Evolutionary conservation across 2,888 invertebrate species (phyloP), one percentile per base, ranked within the genome.

Genomic region (Andrena dorsata): DNA sequence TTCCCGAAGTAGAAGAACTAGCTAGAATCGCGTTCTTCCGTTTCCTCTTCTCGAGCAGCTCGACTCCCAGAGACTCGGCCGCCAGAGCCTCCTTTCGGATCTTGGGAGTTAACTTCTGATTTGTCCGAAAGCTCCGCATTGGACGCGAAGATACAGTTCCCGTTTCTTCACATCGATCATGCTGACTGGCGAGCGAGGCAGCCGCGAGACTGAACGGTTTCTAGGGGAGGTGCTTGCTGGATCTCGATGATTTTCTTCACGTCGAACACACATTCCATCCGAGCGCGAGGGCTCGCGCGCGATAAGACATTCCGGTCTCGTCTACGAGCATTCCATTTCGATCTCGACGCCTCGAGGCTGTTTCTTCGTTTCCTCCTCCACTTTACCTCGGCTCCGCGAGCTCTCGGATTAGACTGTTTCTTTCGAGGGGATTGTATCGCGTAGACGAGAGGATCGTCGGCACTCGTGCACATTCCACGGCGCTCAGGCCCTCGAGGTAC

Each of bases 231-330:
- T 78, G 78, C 72, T 86, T 69, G 76, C 61, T 84, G 68, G 69
- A 74, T 83, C 82, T 80, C 82, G 80, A 86, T 66, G 79, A 84
- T 74, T 49, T 85, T 85, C 80, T 63, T 80, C 47, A 79, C 58
- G 65, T 83, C 80, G 75, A 81, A 87, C 68, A 80, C 77, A 88
- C 86, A 88, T 88, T 88, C 88, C 88, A 88, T 83, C 86, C 87
- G 86, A 80, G 64, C 71, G 61, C 65, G 75, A 69, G 76, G 75
- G 73, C 61, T 74, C n/a, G 76, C 60, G 63, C 72, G 78, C 69
- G 26, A 81, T 28, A 53, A 85, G 63, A 83, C 87, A 85, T 83
- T 74, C 77, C 80, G 56, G 65, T 87, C 80, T 80, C 87, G 74
- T 87, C 83, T 76, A 79, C 41, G 60, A 74, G 32, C 51, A 32